phyloP scores from a whole-genome alignment of 1,140 invertebrate genomes.

The Acarapis woodi region DNA sequence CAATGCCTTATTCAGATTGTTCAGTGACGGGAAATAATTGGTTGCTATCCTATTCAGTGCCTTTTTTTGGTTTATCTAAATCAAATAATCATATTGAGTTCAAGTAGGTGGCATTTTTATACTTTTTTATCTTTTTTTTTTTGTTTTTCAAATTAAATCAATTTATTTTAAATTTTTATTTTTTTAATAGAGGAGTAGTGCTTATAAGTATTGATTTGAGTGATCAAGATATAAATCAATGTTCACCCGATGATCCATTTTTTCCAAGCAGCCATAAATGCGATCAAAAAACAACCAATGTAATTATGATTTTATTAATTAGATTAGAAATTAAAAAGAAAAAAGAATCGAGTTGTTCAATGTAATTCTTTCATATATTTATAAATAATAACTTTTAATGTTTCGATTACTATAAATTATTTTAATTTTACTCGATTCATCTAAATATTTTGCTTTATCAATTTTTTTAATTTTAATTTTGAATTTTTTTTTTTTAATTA shows the following conservation, averaged over 20 bases:
- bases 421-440: neutral
- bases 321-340: neutral
- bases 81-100: neutral
- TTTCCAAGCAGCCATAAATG: slow-evolving; percentile 20
- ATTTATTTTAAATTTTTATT: too few species aligned
- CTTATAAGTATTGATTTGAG: slow-evolving; percentile 18
- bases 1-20: slow-evolving; percentile 73
- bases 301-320: neutral
- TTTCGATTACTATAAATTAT: too few species aligned
- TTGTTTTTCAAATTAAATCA: too few species aligned
- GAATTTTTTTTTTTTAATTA: slow-evolving; percentile 2
- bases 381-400: neutral
- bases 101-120: neutral
- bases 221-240: slow-evolving; percentile 20
- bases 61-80: slow-evolving; percentile 61
- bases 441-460: neutral
- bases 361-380: neutral
- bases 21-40: slow-evolving; percentile 35
- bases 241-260: slow-evolving; percentile 15
- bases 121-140: neutral
- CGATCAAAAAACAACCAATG: slow-evolving; percentile 4
- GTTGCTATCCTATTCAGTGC: slow-evolving; percentile 74
- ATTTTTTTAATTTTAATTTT: neutral
- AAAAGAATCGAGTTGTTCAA: neutral
- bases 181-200: slow-evolving; percentile 21